phyloP scores from a whole-genome alignment of 2,888 invertebrate genomes.

The Cacoxenus indagator region DNA sequence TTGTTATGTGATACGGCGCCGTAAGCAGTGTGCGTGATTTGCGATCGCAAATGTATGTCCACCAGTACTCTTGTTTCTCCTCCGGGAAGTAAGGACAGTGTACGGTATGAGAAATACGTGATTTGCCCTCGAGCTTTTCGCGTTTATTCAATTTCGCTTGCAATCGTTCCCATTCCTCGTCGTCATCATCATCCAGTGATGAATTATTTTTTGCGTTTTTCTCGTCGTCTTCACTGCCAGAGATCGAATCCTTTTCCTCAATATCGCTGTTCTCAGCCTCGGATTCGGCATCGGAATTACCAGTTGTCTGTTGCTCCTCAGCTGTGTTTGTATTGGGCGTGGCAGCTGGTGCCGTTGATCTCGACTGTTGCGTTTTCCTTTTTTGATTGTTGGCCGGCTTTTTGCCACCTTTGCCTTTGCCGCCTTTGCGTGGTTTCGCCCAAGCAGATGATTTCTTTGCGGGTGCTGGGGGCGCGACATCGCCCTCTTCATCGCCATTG shows the following conservation, averaged over 20 bases:
- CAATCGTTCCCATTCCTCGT: conserved; percentile 92
- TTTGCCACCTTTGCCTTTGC: conserved; percentile 73
- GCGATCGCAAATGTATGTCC: conserved; percentile 97
- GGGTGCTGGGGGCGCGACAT: conserved; percentile 55
- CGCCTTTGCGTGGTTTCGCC: conserved; percentile 80
- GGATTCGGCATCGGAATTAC: conserved; percentile 67
- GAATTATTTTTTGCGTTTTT: conserved; percentile 75
- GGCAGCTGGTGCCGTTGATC: conserved; percentile 56
- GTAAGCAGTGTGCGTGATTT: conserved; percentile 92
- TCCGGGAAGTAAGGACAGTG: conserved; percentile 97
- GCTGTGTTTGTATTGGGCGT: conserved; percentile 30
- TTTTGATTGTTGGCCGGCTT: conserved; percentile 65
- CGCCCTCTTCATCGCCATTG: conserved; percentile 74
- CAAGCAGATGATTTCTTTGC: conserved; percentile 86
- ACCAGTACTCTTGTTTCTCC: conserved; percentile 99
- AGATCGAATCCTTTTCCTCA: conserved; percentile 71
- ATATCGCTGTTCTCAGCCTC: conserved; percentile 72
- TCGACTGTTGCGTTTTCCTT: conserved; percentile 67
- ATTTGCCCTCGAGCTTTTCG: conserved; percentile 93
- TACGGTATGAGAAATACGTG: conserved; percentile 94
- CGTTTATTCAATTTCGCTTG: conserved; percentile 89
- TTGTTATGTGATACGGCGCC: conserved; percentile 93
- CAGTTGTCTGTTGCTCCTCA: conserved; percentile 57
- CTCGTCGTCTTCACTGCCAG: conserved; percentile 75
- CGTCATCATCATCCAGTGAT: conserved; percentile 77